Conservation (phyloP, 2,797 vertebrate genomes). For the Scleropages formosus region DNA sequence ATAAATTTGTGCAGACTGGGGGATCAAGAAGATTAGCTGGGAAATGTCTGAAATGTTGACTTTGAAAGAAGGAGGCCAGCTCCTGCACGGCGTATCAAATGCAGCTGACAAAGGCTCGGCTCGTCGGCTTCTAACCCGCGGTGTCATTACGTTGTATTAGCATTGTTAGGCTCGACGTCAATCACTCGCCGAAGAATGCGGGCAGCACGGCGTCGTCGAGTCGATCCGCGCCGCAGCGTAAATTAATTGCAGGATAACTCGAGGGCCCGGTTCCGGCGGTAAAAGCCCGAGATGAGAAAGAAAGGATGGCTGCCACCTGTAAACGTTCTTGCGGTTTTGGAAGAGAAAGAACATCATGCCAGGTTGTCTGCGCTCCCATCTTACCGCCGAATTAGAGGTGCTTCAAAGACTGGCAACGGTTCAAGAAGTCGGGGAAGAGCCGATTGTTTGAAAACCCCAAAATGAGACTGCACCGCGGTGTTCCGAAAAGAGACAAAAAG, state of each 20-base stretch:
- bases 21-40: constrained; percentile 37
- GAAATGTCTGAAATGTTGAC: constrained; percentile 33
- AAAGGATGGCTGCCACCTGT: constrained; percentile 36
- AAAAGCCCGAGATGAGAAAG: not conserved
- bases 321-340: constrained; percentile 34
- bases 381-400: constrained; percentile 26
- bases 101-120: constrained; percentile 9
- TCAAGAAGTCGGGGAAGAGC: constrained; percentile 6
- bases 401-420: constrained; percentile 24
- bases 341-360: constrained; percentile 33
- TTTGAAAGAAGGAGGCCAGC: constrained; percentile 24
- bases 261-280: not conserved
- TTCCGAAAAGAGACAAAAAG: constrained; percentile 28
- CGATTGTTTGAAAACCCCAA: not conserved
- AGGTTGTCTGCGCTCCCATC: constrained; percentile 35
- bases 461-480: not conserved
- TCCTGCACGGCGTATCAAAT: not conserved
- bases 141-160: not conserved
- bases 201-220: not conserved
- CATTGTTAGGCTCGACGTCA: constrained; percentile 5
- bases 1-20: constrained; percentile 29
- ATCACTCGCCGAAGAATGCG: not conserved
- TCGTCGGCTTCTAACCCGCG: constrained; percentile 16
- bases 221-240: constrained; percentile 1
- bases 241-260: not conserved